Evolutionary conservation across 2,888 invertebrate species (phyloP), one percentile per base, ranked within the genome.

Genomic region (Drosophila kuntzei): DNA sequence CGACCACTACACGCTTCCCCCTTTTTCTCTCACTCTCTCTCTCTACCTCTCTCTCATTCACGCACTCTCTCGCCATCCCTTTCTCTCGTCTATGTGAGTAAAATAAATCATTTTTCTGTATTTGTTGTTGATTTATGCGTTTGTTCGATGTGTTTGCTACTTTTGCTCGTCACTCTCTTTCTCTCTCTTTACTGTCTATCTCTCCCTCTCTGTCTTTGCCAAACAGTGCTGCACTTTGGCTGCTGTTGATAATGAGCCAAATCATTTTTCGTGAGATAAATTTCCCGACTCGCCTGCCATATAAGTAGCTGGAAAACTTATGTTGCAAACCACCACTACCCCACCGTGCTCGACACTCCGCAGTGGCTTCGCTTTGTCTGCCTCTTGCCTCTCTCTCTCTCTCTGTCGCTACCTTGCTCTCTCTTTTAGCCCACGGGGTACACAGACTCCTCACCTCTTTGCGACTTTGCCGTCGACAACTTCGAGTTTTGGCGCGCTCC

Each of bases 71-170:
- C 12, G 25, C 20, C 53, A 27, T 37, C 46, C 14, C 8, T 34
- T 27, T 43, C 16, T 36, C 11, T 43, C 16, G 16, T 32, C 46
- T 59, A 11, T 37, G 57, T 57, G 64, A 37, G 65, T 44, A 68
- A 72, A 81, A 86, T 86, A 89, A 90, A 90, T 90, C 90, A 90
- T 86, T 89, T 85, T 86, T 89, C 86, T 89, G 90, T 89, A 89
- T 90, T 87, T 90, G 87, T 89, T 90, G 90, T 90, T 90, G 90
- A 90, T 90, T 90, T 90, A 90, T 90, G 90, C 87, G 89, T 86
- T 90, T 90, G 79, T 87, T 87, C 89, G 89, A 83, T 86, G 83
- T 77, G 80, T 71, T 74, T 63, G 72, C 74, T 53, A 37, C 68
- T 57, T 61, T 41, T 9, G 32, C 29, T 49, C 34, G 55, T 43